These are phyloP conservation scores for Arnoldichthys spilopterus DNA, from an alignment of 2,797 vertebrate species.

Conservation along the genomic window DNA sequence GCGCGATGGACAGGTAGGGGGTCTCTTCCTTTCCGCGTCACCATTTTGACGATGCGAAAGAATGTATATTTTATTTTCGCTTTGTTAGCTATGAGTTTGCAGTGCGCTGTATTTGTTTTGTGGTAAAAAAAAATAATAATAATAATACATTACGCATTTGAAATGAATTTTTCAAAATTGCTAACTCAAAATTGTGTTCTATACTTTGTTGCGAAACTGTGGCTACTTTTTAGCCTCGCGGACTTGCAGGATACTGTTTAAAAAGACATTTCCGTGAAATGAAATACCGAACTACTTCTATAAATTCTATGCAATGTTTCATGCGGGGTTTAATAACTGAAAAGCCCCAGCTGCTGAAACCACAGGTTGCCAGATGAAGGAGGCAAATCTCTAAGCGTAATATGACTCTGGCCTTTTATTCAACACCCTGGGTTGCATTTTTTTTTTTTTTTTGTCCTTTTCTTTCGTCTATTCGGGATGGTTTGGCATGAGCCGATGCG, in stretches of 20 bases:
- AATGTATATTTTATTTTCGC: background rate
- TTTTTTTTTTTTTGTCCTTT: constrained; percentile 74
- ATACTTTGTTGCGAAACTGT: background rate
- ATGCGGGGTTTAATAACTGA: constrained; percentile 68
- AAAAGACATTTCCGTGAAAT: background rate
- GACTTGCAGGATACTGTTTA: background rate
- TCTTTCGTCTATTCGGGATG: constrained; percentile 55
- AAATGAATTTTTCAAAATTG: background rate
- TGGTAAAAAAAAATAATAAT: too few relatives aligned
- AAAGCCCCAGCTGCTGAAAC: constrained; percentile 81
- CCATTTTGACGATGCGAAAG: constrained; percentile 33
- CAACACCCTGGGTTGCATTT: constrained; percentile 74
- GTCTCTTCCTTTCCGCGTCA: constrained; percentile 67
- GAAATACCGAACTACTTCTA: background rate
- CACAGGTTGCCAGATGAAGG: constrained; percentile 85
- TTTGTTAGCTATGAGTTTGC: background rate
- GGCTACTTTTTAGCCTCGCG: background rate
- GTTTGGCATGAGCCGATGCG: constrained; percentile 39
- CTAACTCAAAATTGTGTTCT: background rate
- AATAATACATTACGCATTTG: background rate
- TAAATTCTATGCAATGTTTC: constrained; percentile 45
- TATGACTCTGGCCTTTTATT: constrained; percentile 81
- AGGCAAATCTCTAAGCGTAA: constrained; percentile 75
- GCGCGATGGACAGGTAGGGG: constrained; percentile 91
- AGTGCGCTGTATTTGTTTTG: background rate